A percentile compares a stretch with the other conserved stretches of the same genome.
These are phyloP conservation scores for Propithecus coquereli DNA, from an alignment of 2,113 vertebrate genomes.

Conservation along the genomic window DNA sequence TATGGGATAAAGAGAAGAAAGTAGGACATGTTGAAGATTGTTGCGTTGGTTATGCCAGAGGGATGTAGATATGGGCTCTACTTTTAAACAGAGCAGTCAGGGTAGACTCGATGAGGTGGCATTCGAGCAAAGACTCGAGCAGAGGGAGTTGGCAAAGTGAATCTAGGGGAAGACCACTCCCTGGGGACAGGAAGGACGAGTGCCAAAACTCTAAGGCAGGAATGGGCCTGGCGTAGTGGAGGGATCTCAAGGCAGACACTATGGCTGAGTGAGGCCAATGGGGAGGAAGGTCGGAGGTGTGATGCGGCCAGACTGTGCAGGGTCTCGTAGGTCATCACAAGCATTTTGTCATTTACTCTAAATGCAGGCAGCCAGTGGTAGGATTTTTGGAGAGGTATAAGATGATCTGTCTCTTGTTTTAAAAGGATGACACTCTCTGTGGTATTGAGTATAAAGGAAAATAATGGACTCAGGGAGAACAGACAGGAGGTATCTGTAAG, in stretches of 20 bases:
- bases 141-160: neutral
- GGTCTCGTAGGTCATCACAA: neutral
- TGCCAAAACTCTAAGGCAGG: neutral
- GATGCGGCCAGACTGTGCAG: too few relatives aligned
- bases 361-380: neutral
- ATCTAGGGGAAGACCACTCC: neutral
- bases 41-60: neutral
- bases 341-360: neutral
- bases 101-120: neutral
- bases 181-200: neutral
- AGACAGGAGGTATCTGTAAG: neutral
- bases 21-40: neutral
- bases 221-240: neutral
- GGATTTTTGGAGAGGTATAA: neutral
- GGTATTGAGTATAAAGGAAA: neutral
- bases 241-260: neutral
- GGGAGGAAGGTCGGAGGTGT: neutral
- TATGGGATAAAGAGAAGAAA: neutral
- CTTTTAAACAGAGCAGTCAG: neutral
- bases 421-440: neutral
- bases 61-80: neutral
- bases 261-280: neutral
- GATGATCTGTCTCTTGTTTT: neutral
- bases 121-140: neutral
- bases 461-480: neutral